Evolutionary conservation across 2,797 vertebrate species (phyloP), one percentile per base, ranked within the genome.

Genomic region (Myripristis murdjan): DNA sequence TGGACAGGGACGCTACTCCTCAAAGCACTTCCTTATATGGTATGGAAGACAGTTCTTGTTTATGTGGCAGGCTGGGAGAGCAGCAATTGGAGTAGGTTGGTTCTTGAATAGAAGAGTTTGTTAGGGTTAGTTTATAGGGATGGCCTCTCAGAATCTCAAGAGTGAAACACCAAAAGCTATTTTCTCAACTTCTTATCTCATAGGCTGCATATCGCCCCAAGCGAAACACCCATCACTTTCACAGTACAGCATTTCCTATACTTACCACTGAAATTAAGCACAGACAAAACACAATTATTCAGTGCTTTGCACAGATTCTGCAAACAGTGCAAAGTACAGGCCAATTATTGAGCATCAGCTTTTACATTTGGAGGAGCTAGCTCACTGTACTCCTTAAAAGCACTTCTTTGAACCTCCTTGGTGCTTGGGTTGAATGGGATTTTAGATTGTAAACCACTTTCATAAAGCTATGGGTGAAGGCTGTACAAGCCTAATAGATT

Each of bases 21-120:
- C 79, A 69, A n/a, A 78, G 46, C 52, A 81, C 70, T 83, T 87
- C 93, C 91, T 82, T 94, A 87, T 93, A 92, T 87, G 93, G 93
- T 81, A 8, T 66, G 51, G 52, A 65, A 82, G 83, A 64, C 37
- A 33, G 28, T 48, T 83, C 70, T 76, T 83, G 78, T 83, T 82
- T 64, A 73, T 69, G 73, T 49, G 37, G 52, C 43, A 16, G 51
- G 20, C 51, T 2, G 26, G 0, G 9, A 51, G 31, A 31, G 75
- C 44, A 59, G 72, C 55, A 41, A 65, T 65, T 26, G 70, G 11
- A 75, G 68, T 11, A 61, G 12, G 51, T 11, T 37, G 47, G 18
- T 3, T 59, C 31, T 64, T 41, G 52, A n/a, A 69, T 66, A 78
- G 16, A 65, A 24, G 5, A 31, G 16, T 44, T 70, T 0, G 16